Evolutionary conservation across 2,113 vertebrate species (phyloP).

Genomic region (Gymnocephalus cernua): DNA sequence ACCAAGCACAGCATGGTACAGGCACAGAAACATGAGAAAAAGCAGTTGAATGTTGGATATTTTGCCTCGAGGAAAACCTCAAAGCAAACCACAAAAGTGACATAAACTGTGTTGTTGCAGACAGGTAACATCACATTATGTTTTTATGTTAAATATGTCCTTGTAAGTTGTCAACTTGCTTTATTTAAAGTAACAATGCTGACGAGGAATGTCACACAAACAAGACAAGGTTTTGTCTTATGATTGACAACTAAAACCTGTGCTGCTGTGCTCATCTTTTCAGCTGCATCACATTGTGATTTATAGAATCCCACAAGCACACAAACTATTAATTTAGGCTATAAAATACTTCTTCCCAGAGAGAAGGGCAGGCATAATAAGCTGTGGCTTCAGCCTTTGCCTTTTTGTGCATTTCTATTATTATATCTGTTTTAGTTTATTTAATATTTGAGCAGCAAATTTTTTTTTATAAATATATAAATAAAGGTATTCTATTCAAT

Average conservation of each 20-base stretch:
- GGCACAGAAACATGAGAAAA: constrained; percentile 8
- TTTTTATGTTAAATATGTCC: background rate
- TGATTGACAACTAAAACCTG: constrained; percentile 4
- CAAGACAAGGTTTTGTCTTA: background rate
- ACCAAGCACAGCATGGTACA: constrained; percentile 17
- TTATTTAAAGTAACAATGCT: background rate
- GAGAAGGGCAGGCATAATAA: background rate
- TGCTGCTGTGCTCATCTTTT: background rate
- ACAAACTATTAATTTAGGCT: background rate
- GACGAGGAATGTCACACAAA: background rate
- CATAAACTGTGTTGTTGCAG: background rate
- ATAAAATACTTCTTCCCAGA: constrained; percentile 8
- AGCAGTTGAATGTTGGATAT: background rate
- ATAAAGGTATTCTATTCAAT: background rate
- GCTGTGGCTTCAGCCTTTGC: background rate
- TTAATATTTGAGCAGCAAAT: background rate
- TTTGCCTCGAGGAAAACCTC: background rate
- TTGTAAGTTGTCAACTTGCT: background rate
- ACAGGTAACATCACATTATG: background rate
- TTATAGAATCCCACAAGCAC: background rate
- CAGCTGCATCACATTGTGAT: background rate
- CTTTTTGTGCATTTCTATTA: too few relatives aligned
- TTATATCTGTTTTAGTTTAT: too few relatives aligned
- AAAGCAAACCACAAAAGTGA: background rate
- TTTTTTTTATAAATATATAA: too few relatives aligned